These are phyloP conservation scores for Amphiura filiformis DNA, from an alignment of 35 echinoderm and acorn worm genomes.

Conservation along the genomic window DNA sequence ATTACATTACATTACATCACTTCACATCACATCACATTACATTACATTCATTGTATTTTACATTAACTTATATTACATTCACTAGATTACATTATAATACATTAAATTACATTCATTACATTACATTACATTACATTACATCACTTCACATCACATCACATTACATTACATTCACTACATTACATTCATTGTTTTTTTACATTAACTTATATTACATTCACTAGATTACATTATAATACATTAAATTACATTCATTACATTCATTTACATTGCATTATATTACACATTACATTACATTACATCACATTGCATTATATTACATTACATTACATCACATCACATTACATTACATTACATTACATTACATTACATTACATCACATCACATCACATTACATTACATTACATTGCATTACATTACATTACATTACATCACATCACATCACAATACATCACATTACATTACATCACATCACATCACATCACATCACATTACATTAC, in stretches of 20 bases:
- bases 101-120: no score
- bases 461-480: not conserved
- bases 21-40: not conserved
- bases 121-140: not conserved
- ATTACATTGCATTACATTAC: not conserved
- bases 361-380: not conserved
- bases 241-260: not conserved
- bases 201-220: not conserved
- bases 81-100: no score
- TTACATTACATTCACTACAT: not conserved
- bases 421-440: not conserved
- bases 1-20: not conserved
- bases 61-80: no score
- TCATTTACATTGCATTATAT: not conserved
- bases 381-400: not conserved
- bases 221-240: not conserved
- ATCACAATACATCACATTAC: not conserved
- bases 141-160: not conserved
- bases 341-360: not conserved
- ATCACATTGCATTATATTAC: not conserved
- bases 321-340: not conserved
- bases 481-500: not conserved
- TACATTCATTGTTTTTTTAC: not conserved
- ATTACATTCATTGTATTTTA: no score
- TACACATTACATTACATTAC: not conserved